Evolutionary conservation across 2,888 invertebrate species (phyloP).

Genomic region (Thyatira batis): DNA sequence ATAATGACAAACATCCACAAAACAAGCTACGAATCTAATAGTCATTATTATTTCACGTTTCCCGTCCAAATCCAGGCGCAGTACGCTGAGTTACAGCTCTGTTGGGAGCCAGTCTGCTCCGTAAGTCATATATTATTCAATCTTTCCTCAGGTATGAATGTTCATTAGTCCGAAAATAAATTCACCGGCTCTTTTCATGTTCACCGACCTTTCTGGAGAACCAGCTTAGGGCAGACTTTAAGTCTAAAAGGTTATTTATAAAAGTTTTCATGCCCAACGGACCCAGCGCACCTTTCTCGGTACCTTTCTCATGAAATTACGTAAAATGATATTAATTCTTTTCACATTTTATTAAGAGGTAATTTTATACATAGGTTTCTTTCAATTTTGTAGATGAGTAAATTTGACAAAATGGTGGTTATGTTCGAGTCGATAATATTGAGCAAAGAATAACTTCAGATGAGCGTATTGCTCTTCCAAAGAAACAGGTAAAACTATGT

Average conservation of each 20-base stretch:
- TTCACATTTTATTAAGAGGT: slow-evolving; percentile 2
- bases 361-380: neutral
- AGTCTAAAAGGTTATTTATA: slow-evolving; percentile 23
- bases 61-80: slow-evolving; percentile 51
- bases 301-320: slow-evolving; percentile 17
- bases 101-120: slow-evolving; percentile 62
- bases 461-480: no score
- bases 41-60: slow-evolving; percentile 56
- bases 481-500: no score
- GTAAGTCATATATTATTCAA: slow-evolving; percentile 73
- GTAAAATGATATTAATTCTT: slow-evolving; percentile 16
- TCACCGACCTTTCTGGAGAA: slow-evolving; percentile 48
- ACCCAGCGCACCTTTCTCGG: slow-evolving; percentile 5
- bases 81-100: slow-evolving; percentile 63
- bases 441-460: no score
- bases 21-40: slow-evolving; percentile 49
- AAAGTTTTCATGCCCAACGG: slow-evolving; percentile 16
- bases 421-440: neutral
- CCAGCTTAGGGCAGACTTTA: slow-evolving; percentile 15
- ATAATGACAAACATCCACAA: slow-evolving; percentile 46
- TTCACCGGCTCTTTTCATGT: slow-evolving; percentile 48
- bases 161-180: slow-evolving; percentile 72
- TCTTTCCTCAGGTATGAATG: slow-evolving; percentile 73
- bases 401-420: neutral
- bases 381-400: neutral